A percentile compares a stretch with the other conserved stretches of the same genome.
phyloP scores from a whole-genome alignment of 2,113 vertebrate species.

The Gnathonemus longibarbis region DNA sequence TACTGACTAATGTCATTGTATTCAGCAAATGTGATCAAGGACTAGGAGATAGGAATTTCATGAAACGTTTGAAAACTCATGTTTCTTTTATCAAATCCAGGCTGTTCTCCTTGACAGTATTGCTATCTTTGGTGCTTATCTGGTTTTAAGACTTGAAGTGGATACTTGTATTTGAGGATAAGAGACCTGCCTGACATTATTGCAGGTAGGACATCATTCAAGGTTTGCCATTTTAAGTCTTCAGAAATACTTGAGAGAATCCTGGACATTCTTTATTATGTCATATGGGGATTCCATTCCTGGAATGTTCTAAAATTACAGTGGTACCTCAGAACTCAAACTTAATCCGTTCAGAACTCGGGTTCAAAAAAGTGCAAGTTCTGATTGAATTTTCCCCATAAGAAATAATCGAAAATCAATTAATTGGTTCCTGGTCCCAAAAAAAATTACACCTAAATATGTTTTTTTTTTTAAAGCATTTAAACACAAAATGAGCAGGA shows the following conservation, averaged over 20 bases:
- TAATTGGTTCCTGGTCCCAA: too few relatives aligned
- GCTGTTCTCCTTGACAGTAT: background rate
- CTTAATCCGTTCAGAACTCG: too few relatives aligned
- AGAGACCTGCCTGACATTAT: background rate
- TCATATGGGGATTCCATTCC: background rate
- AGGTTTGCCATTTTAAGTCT: background rate
- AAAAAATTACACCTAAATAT: too few relatives aligned
- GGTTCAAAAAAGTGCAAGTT: too few relatives aligned
- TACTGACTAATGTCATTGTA: background rate
- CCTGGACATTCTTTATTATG: background rate
- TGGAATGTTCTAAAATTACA: background rate
- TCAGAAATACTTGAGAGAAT: background rate
- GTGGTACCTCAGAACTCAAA: too few relatives aligned
- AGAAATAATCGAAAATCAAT: too few relatives aligned
- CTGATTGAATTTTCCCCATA: too few relatives aligned
- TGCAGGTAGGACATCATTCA: background rate
- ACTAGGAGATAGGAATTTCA: background rate
- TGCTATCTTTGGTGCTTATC: background rate
- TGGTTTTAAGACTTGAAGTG: background rate
- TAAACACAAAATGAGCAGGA: too few relatives aligned
- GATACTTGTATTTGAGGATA: background rate
- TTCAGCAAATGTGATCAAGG: constrained; percentile 1
- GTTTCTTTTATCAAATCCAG: background rate
- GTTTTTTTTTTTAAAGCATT: too few relatives aligned
- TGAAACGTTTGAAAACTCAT: constrained; percentile 10